Evolutionary conservation across 2,797 vertebrate genomes (phyloP).

Genomic region (Pseudochirops cupreus): DNA sequence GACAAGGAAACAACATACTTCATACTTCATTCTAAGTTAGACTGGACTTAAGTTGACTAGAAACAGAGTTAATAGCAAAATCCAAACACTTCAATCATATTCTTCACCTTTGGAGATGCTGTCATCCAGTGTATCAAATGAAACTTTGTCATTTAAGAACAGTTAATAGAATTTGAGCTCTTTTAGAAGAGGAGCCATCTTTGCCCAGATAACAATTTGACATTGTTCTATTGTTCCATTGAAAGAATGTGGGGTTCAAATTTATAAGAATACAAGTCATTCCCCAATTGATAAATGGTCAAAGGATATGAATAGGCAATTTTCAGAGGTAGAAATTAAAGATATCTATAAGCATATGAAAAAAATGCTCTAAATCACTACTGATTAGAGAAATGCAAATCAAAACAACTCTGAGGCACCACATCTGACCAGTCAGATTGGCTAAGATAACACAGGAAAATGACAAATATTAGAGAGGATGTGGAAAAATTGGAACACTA

Average conservation of each 20-base stretch:
- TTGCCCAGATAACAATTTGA: neutral
- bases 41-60: neutral
- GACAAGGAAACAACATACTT: neutral
- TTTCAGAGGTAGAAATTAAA: too few species aligned
- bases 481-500: too few species aligned
- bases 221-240: neutral
- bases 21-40: neutral
- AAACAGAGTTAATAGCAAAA: neutral
- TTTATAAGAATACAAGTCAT: too few species aligned
- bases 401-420: too few species aligned
- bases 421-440: too few species aligned
- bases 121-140: neutral
- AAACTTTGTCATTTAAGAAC: neutral
- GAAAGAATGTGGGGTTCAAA: neutral
- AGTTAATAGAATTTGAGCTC: neutral
- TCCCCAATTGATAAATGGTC: too few species aligned
- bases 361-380: too few species aligned
- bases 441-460: too few species aligned
- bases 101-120: neutral
- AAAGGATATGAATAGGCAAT: too few species aligned
- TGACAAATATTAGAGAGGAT: too few species aligned
- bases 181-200: neutral
- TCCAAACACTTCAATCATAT: neutral
- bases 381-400: too few species aligned
- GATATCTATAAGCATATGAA: too few species aligned